Evolutionary conservation across 2,113 vertebrate species (phyloP), one percentile per base, ranked within the genome.

Genomic region (Oryzias curvinotus): DNA sequence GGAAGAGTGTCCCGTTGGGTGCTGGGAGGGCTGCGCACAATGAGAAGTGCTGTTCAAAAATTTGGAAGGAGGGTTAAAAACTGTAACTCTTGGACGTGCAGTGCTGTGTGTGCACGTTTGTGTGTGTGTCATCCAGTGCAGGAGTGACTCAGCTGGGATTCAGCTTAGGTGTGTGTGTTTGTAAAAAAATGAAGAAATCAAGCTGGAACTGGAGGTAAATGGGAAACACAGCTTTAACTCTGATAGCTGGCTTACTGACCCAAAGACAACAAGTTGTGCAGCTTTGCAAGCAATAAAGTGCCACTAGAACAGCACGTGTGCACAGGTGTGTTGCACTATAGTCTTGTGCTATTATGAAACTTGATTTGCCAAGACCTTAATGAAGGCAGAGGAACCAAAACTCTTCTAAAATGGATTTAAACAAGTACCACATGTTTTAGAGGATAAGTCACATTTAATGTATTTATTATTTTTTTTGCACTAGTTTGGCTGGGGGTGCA

Each of bases 1-100:
- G 84, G 85, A 89, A 87, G 74, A 76, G 68, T 47, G 81, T 83
- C 78, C 83, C 78, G 61, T 70, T 59, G 80, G 76, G 68, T 47
- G n/a, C 41, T 23, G 63, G 36, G 49, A 14, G 59, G 46, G 26
- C 13, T 21, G 50, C 4, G 52, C 66, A 89, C 84, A 90, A 90
- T 89, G 78, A 85, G 54, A 45, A 49, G 77, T 47, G 80, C 83
- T 89, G 87, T 89, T 89, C 80, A 81, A 84, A 80, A 83, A 68
- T 46, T 10, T 18, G 51, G 48, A 57, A 66, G 79, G 71, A 30
- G 50, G 52, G 52, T 36, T 67, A 63, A 74, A 70, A 75, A 76
- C 80, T 81, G 61, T 68, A 75, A 80, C 69, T 60, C 77, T 85
- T 80, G 66, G 67, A 85, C 49, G 63, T 78, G 61, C 59, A 49